Evolutionary conservation across 2,888 invertebrate species (phyloP), one percentile per base, ranked within the genome.

Genomic region (Syritta pipiens): DNA sequence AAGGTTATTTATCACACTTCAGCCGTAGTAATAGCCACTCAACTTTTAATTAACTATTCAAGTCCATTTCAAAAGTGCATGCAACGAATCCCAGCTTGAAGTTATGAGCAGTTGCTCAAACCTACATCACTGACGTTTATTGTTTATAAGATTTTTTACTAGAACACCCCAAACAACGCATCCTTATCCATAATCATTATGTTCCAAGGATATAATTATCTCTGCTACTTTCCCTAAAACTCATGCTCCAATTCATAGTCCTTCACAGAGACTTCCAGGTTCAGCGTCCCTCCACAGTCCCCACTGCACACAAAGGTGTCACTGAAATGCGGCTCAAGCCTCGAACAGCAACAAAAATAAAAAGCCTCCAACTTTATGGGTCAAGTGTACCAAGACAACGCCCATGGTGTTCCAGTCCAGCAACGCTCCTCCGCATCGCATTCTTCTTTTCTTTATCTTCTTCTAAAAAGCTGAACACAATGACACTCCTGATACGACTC

Each of bases 311-410:
- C 22, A 20, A 7, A 4, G n/a, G n/a, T 20, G 42, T 5, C n/a
- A 44, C 20, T 44, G 12, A 24, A 53, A 20, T 17, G 37, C 24
- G 7, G 14, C 53, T 22, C 12, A 37, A 37, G 53, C 20, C n/a
- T 22, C 10, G 22, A 19, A 40, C 32, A 28, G 30, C 14, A 51
- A 7, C 9, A 42, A 37, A 51, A 55, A 24, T 32, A 28, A 59
- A 30, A 14, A 49, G 4, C 24, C 42, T 40, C 7, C 30, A 62
- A 48, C 57, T 63, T 63, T 72, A 42, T 72, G 57, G 72, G 72
- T 72, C 72, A 63, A 72, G 72, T 63, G 57, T 57, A 57, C 19
- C 57, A 63, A 63, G 63, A 72, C 63, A 63, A 63, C 57, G 72
- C 72, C 72, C 55, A 55, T 63, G 55, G 49, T 72, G 57, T 57